Evolutionary conservation across 2,888 invertebrate species (phyloP).

Genomic region (Baccha elongata): DNA sequence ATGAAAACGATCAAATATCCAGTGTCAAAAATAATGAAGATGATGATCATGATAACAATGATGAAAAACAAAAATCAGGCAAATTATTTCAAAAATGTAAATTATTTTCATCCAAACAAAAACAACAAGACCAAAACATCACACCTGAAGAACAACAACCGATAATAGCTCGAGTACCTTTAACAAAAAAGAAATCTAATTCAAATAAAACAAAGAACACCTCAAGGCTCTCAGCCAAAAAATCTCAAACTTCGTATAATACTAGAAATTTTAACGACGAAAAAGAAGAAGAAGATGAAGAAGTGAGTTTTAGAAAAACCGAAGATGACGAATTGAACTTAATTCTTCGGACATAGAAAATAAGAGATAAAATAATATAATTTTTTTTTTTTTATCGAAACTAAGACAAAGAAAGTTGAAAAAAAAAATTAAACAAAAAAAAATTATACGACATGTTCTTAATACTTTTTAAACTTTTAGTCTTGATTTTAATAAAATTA

Average conservation of each 20-base stretch:
- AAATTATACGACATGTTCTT: constrained; percentile 37
- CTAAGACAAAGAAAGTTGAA: not conserved
- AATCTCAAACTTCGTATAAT: constrained; percentile 31
- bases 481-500: constrained; percentile 3
- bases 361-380: not conserved
- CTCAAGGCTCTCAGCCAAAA: constrained; percentile 44
- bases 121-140: constrained; percentile 31
- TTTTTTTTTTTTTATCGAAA: not conserved
- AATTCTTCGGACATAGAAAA: constrained; percentile 54
- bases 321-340: constrained; percentile 47
- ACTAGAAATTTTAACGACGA: constrained; percentile 24
- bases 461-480: constrained; percentile 1
- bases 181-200: constrained; percentile 36
- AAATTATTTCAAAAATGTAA: constrained; percentile 40
- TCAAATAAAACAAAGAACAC: constrained; percentile 30
- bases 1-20: constrained; percentile 35
- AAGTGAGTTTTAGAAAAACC: constrained; percentile 49
- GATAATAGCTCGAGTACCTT: constrained; percentile 22
- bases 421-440: constrained; percentile 9
- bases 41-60: constrained; percentile 20
- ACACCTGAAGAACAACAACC: constrained; percentile 48
- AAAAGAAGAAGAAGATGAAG: constrained; percentile 11
- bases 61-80: constrained; percentile 11
- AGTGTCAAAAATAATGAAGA: constrained; percentile 25
- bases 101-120: constrained; percentile 5